Evolutionary conservation across 2,888 invertebrate genomes (phyloP).

Genomic region (Ypsolopha sequella): DNA sequence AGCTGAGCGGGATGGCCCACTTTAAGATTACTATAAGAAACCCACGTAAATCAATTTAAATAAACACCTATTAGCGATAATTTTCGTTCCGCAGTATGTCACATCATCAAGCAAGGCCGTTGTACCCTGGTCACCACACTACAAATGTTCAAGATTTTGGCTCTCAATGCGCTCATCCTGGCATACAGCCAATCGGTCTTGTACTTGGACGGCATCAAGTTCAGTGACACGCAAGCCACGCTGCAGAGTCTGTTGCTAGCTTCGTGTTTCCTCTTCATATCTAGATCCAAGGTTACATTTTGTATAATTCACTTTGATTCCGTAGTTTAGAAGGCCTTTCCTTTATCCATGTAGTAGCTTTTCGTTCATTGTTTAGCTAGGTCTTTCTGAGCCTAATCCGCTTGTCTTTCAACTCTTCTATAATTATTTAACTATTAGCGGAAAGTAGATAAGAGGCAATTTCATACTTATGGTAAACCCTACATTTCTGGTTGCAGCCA

Average conservation of each 20-base stretch:
- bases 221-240: conserved; percentile 98
- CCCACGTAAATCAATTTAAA: no score
- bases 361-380: no score
- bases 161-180: conserved; percentile 95
- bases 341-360: no score
- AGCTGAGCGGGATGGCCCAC: no score
- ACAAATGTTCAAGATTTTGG: conserved; percentile 99
- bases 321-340: no score
- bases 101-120: conserved; percentile 99
- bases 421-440: no score
- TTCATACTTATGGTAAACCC: no score
- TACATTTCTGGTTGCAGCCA: conserved; percentile 72
- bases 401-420: no score
- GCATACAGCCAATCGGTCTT: conserved; percentile 99
- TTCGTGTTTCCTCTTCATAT: conserved; percentile 98
- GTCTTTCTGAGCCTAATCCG: no score
- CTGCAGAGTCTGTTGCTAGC: conserved; percentile 96
- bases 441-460: no score
- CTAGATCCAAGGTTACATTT: conserved; percentile 88
- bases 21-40: no score
- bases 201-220: conserved; percentile 97
- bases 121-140: conserved; percentile 99
- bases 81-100: conserved; percentile 80
- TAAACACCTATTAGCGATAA: no score
- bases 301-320: neutral